A percentile compares a stretch with the other conserved stretches of the same genome.
phyloP scores from a whole-genome alignment of 2,888 invertebrate genomes.

The Trilocha varians region DNA sequence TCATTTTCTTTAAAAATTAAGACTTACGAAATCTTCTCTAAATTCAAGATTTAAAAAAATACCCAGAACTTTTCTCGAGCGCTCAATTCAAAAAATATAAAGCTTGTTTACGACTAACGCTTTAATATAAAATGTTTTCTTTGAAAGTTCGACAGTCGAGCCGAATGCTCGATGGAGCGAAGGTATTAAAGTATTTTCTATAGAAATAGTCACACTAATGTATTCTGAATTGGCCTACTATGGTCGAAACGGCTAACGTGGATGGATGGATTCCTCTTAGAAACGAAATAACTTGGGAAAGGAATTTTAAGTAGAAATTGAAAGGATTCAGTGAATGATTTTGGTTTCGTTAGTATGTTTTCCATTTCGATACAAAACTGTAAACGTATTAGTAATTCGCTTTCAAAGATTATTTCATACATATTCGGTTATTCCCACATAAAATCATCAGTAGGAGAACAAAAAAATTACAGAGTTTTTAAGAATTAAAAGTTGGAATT shows the following conservation, averaged over 20 bases:
- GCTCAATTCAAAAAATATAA: neutral
- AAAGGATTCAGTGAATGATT: neutral
- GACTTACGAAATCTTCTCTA: too few relatives aligned
- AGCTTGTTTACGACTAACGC: neutral
- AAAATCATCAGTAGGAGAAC: too few relatives aligned
- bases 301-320: neutral
- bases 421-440: too few relatives aligned
- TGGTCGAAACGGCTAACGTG: neutral
- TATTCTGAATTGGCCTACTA: neutral
- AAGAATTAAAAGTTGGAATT: neutral
- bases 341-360: too few relatives aligned
- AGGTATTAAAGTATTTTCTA: neutral
- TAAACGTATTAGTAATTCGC: too few relatives aligned
- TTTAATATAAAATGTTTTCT: neutral
- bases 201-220: neutral
- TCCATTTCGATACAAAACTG: too few relatives aligned
- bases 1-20: too few relatives aligned
- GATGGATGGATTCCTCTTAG: neutral
- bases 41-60: neutral
- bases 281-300: neutral
- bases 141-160: neutral
- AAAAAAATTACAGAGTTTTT: too few relatives aligned
- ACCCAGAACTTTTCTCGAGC: neutral
- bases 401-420: too few relatives aligned
- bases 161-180: neutral